phyloP scores from a whole-genome alignment of 2,113 vertebrate species.

The Vidua chalybeata region DNA sequence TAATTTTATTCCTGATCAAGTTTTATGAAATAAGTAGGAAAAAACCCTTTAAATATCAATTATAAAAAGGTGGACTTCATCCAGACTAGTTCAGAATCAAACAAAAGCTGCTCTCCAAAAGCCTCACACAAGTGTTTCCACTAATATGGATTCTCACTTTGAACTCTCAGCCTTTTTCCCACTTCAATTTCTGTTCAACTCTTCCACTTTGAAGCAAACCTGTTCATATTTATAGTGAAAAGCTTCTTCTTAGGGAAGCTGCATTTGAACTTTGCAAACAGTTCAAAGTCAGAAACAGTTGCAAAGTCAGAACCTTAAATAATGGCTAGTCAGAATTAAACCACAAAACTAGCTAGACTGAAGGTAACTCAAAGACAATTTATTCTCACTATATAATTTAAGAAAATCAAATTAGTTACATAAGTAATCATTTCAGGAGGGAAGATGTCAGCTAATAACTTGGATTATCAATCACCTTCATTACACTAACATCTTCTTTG shows the following conservation, averaged over 20 bases:
- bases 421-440: background rate
- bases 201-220: background rate
- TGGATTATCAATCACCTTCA: background rate
- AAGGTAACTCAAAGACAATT: background rate
- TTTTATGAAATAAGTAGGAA: background rate
- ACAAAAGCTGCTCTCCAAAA: background rate
- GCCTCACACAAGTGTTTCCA: background rate
- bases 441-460: background rate
- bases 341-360: background rate
- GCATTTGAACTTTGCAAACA: too few species aligned
- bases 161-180: background rate
- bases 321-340: background rate
- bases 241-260: background rate
- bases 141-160: background rate
- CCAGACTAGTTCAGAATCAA: background rate
- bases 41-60: background rate
- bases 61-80: background rate
- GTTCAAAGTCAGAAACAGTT: too few species aligned
- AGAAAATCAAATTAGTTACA: background rate
- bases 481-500: background rate
- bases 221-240: background rate
- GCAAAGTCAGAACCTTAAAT: background rate
- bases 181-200: background rate
- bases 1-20: background rate
- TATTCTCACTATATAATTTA: background rate